Conservation (phyloP, 2,113 vertebrate genomes). For the Pseudolaguvia tuberculata region DNA sequence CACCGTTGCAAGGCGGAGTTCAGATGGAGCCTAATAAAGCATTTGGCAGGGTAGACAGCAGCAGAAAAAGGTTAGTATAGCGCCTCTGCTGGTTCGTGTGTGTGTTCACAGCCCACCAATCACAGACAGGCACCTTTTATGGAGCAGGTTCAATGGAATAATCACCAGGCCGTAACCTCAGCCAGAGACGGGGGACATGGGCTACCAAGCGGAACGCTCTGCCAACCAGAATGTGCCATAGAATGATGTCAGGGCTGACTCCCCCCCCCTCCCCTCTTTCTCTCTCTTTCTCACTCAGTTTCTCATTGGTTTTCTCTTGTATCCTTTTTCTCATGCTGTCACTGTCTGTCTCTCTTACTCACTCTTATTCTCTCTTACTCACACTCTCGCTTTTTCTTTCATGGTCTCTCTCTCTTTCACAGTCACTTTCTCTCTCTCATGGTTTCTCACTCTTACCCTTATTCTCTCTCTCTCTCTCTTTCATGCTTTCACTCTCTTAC, state of each 20-base stretch:
- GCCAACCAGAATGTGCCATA: background rate
- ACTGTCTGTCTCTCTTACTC: background rate
- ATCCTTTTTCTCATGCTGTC: background rate
- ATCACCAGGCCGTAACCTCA: background rate
- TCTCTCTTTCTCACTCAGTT: too few relatives aligned
- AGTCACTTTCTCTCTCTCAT: too few relatives aligned
- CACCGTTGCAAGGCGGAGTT: background rate
- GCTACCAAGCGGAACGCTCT: conserved; percentile 21
- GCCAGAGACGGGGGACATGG: background rate
- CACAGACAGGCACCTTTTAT: conserved; percentile 14
- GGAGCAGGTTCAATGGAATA: conserved; percentile 22
- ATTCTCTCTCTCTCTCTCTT: too few relatives aligned
- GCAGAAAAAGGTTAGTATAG: background rate
- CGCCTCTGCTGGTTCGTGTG: background rate
- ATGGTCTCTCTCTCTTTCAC: too few relatives aligned
- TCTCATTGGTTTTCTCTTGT: too few relatives aligned
- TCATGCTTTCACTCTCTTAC: too few relatives aligned
- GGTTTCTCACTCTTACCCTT: too few relatives aligned
- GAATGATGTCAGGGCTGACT: too few relatives aligned
- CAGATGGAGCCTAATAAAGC: background rate
- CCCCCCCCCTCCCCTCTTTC: too few relatives aligned
- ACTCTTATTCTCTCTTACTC: too few relatives aligned
- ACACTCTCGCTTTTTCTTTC: too few relatives aligned
- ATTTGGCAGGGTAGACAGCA: background rate
- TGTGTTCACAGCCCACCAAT: background rate